Evolutionary conservation across 2,113 vertebrate genomes (phyloP).

Genomic region (Phodopus roborovskii): DNA sequence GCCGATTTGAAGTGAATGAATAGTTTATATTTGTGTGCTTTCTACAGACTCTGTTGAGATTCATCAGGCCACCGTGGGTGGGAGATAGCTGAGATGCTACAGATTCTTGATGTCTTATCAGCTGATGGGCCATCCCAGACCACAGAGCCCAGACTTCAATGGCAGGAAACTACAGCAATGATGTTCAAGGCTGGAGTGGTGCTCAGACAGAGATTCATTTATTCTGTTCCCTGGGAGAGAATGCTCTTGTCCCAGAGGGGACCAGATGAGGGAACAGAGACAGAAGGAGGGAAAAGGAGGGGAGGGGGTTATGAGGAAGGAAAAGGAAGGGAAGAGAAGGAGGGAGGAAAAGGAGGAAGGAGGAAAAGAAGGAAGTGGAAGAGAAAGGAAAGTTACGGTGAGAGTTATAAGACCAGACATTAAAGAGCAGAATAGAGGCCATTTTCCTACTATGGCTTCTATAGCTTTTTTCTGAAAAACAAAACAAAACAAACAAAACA

Average conservation of each 20-base stretch:
- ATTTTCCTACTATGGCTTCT: not conserved
- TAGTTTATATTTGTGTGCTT: constrained; percentile 88
- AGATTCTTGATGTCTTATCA: constrained; percentile 62
- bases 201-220: not conserved
- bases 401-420: not conserved
- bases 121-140: constrained; percentile 44
- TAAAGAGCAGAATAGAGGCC: not conserved
- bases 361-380: not conserved
- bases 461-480: not conserved
- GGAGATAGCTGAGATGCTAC: constrained; percentile 64
- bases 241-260: not conserved
- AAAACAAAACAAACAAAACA: too few species aligned
- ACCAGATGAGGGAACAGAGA: not conserved
- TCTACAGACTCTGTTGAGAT: constrained; percentile 83
- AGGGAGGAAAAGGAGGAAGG: too few species aligned
- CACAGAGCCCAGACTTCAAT: not conserved
- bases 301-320: not conserved
- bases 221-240: not conserved
- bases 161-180: not conserved
- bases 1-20: constrained; percentile 86
- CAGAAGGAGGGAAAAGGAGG: not conserved
- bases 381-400: not conserved
- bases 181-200: not conserved
- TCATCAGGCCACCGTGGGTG: constrained; percentile 80
- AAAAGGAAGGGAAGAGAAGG: not conserved